Evolutionary conservation across 1,140 invertebrate species (phyloP), one percentile per base, ranked within the genome.

Genomic region (Babylonia areolata): DNA sequence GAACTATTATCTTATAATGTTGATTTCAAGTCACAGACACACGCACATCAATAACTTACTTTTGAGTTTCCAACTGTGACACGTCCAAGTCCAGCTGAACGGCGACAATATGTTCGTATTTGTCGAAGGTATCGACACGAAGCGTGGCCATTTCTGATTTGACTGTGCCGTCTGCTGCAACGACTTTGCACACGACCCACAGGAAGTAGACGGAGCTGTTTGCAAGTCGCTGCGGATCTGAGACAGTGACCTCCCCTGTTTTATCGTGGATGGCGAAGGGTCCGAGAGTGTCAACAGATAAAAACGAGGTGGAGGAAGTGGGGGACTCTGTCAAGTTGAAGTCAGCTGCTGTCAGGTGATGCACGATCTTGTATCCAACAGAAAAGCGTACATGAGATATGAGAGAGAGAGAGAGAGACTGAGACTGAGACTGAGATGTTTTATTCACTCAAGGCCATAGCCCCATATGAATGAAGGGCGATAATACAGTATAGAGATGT

Each of bases 181-280:
- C 37, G 3, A 80, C 31, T 33, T 35, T 51, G 78, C 78, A 80
- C 78, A 80, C 78, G 39, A 80, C 46, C 78, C 78, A 80, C n/a
- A 54, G 78, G 46, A 80, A 80, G 23, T 80, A 80, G 78, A 40
- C 46, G 5, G 42, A 6, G 42, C 35, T 35, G 78, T 35, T 42
- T 58, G n/a, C 40, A 42, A 80, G 78, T 58, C 54, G 6, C 40
- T 51, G 9, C 23, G 78, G 40, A 12, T 40, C 28, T 20, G 78
- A 33, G 0, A 80, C 78, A 58, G 78, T 80, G 78, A 80, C 42
- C 42, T 80, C 78, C 46, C 78, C 78, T 58, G 78, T 54, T 40
- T 28, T 9, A 20, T 23, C 11, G 46, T 39, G 40, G 28, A 80
- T 35, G 42, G 28, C 31, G 20, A 80, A 80, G n/a, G 78, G 23